Evolutionary conservation across 2,797 vertebrate species (phyloP), one percentile per base, ranked within the genome.

Genomic region (Schizopygopsis pylzovi): DNA sequence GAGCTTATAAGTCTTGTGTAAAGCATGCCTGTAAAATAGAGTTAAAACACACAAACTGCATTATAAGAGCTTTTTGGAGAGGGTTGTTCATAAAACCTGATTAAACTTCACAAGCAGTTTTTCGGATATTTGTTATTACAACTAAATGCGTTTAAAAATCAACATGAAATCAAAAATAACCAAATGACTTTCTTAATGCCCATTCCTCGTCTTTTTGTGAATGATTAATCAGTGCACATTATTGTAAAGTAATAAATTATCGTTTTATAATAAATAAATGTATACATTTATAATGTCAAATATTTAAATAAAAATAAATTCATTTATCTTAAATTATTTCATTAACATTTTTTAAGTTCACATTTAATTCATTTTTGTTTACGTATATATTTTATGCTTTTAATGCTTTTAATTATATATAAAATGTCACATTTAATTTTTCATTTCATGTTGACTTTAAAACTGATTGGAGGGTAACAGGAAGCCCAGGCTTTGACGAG

Each of bases 11-110:
- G 68, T 49, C 49, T 82, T 56, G 41, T 47, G 81, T 41, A 87
- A 81, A 78, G 82, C 89, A 91, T 89, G 88, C 88, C 87, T 87
- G 85, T 85, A 88, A 86, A 86, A 73, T 84, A 86, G 79, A 86
- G 76, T 88, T 71, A 83, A 88, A 88, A 87, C 72, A 87, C 73
- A 85, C 81, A 87, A 83, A 90, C 70, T 79, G 83, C 41, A 86
- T 88, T 88, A 43, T 85, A 86, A 52, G 84, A 80, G 70, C 88
- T 90, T 63, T 84, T 80, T 39, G 47, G 16, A 89, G 85, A 89
- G 82, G 86, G 87, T 82, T 83, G 75, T 89, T 89, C 88, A 89
- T 88, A 86, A 89, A 82, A 82, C 70, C 81, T 0, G n/a, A 63
- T 63, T 63, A 63, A 63, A 63, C 25, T 63, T 63, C 61, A 28